These are phyloP conservation scores for Thaleichthys pacificus DNA, from an alignment of 2,797 vertebrate species.

Conservation along the genomic window DNA sequence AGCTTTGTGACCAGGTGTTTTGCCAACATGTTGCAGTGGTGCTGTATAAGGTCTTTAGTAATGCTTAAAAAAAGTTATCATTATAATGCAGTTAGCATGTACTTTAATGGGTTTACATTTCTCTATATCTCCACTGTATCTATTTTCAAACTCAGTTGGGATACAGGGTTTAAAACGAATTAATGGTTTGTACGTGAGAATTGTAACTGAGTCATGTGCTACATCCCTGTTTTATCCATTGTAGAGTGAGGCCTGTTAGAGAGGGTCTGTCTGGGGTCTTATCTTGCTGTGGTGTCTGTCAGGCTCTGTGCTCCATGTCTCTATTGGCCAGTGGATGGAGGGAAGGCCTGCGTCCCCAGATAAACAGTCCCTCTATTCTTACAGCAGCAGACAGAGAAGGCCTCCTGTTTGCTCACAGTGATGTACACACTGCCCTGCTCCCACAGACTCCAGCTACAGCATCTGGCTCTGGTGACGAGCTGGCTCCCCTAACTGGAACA, in stretches of 20 bases:
- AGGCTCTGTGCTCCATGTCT: conserved; percentile 50
- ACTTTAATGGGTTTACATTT: too few species aligned
- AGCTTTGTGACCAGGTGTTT: conserved; percentile 4
- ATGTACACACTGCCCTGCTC: conserved; percentile 49
- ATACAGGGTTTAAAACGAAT: background rate
- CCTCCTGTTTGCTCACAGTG: conserved; percentile 59
- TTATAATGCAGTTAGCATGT: too few species aligned
- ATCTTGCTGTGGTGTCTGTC: conserved; percentile 59
- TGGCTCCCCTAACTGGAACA: conserved; percentile 48
- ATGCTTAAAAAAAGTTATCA: background rate
- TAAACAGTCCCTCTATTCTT: conserved; percentile 70
- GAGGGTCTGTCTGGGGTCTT: conserved; percentile 57
- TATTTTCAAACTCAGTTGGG: background rate
- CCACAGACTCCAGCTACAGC: conserved; percentile 58
- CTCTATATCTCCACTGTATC: background rate
- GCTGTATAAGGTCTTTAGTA: background rate
- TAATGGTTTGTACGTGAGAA: background rate
- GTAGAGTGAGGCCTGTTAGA: conserved; percentile 48
- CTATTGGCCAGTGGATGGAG: conserved; percentile 68
- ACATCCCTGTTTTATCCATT: conserved; percentile 42
- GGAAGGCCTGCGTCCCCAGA: conserved; percentile 68
- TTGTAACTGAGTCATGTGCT: background rate
- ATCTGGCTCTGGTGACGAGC: conserved; percentile 54
- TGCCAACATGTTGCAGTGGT: too few species aligned
- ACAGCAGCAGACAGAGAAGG: conserved; percentile 24